Percentiles rank a stretch among this genome's conserved stretches.
Conservation (phyloP, 2,113 vertebrate genomes). For the Colius striatus region DNA sequence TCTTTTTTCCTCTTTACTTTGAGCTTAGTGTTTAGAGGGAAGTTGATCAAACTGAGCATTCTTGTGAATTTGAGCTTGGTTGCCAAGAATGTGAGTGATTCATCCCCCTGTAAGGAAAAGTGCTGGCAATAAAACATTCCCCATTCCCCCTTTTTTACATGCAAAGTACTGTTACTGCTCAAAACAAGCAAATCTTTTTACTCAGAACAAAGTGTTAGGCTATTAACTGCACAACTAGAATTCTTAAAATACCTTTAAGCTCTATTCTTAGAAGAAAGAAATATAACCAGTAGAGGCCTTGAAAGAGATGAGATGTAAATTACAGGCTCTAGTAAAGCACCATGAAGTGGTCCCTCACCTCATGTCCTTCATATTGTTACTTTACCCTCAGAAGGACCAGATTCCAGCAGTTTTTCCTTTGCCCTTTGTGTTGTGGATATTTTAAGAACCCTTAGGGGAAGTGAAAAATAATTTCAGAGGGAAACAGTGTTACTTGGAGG, state of each 20-base stretch:
- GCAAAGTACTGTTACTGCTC: conserved; percentile 51
- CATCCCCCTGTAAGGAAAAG: conserved; percentile 56
- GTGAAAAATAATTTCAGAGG: neutral
- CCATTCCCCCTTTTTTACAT: conserved; percentile 25
- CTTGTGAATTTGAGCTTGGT: conserved; percentile 51
- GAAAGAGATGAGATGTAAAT: neutral
- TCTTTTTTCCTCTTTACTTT: conserved; percentile 18
- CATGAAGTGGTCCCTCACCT: conserved; percentile 2
- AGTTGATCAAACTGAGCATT: conserved; percentile 69
- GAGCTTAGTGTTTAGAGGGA: conserved; percentile 63
- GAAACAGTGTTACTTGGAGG: neutral
- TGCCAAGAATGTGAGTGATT: conserved; percentile 75
- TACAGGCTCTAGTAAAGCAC: neutral
- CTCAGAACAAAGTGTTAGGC: conserved; percentile 28
- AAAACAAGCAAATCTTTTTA: conserved; percentile 56
- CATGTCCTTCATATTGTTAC: conserved; percentile 15
- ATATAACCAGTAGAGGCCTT: conserved; percentile 32
- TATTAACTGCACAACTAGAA: conserved; percentile 53
- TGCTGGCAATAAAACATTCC: conserved; percentile 43
- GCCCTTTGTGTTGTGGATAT: neutral
- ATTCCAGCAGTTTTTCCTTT: conserved; percentile 7
- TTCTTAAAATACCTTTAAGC: conserved; percentile 56
- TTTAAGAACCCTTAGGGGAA: neutral
- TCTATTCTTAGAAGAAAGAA: conserved; percentile 56
- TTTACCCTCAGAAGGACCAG: neutral